Percentiles rank a stretch among this genome's conserved stretches.
phyloP scores from a whole-genome alignment of 1,140 invertebrate genomes.

The Bombus terrestris region DNA sequence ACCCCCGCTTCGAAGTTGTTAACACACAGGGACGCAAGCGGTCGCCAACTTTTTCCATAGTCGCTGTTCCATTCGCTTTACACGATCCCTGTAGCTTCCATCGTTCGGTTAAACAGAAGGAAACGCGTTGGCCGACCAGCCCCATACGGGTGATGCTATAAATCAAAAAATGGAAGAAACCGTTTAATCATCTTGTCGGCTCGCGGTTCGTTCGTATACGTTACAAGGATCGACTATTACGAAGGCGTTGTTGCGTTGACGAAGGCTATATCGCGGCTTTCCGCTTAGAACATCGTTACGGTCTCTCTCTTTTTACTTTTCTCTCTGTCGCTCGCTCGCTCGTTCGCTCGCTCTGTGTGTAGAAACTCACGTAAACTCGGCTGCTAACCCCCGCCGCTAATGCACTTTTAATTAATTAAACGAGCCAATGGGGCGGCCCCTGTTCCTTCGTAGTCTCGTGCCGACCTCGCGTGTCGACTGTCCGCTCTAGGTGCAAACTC shows the following conservation, averaged over 20 bases:
- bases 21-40: not conserved
- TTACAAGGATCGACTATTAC: not conserved
- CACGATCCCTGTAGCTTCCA: too few relatives aligned
- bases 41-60: not conserved
- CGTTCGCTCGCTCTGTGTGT: too few relatives aligned
- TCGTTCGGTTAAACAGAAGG: too few relatives aligned
- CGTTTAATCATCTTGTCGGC: not conserved
- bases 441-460: slow-evolving; percentile 56
- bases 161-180: not conserved
- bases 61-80: too few relatives aligned
- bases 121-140: too few relatives aligned
- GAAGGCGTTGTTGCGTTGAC: slow-evolving; percentile 67
- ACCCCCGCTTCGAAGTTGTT: too few relatives aligned
- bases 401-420: slow-evolving; percentile 84
- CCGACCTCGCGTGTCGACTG: slow-evolving; percentile 80
- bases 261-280: slow-evolving; percentile 76
- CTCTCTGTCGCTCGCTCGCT: too few relatives aligned
- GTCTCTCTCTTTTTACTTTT: too few relatives aligned
- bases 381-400: slow-evolving; percentile 72
- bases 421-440: slow-evolving; percentile 75
- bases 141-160: too few relatives aligned
- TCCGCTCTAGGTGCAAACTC: slow-evolving; percentile 79
- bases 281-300: slow-evolving; percentile 74
- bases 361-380: slow-evolving; percentile 13
- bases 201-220: not conserved